Evolutionary conservation across 2,797 vertebrate genomes (phyloP).

Genomic region (Anniella stebbinsi): DNA sequence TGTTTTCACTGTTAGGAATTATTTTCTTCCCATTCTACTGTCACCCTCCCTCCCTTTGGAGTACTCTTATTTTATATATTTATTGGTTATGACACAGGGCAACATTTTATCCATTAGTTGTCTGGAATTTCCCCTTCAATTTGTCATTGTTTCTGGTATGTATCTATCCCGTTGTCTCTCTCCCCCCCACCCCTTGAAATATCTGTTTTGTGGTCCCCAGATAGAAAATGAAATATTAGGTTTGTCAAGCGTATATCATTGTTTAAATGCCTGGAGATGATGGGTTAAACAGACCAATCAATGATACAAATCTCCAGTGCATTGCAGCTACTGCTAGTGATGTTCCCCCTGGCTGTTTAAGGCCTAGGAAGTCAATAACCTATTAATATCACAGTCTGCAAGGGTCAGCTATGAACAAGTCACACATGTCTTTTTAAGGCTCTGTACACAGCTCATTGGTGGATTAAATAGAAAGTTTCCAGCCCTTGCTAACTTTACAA

Average conservation of each 20-base stretch:
- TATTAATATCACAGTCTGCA: conserved; percentile 86
- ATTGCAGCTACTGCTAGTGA: conserved; percentile 79
- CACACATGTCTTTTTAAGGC: conserved; percentile 76
- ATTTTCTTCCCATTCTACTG: conserved; percentile 19
- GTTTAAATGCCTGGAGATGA: conserved; percentile 87
- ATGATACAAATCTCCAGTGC: conserved; percentile 86
- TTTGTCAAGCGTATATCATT: conserved; percentile 86
- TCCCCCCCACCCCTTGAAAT: conserved; percentile 73
- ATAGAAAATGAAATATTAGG: conserved; percentile 87
- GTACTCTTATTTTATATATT: conserved; percentile 30
- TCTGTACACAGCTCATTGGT: conserved; percentile 64
- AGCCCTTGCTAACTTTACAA: conserved; percentile 61
- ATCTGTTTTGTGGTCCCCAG: conserved; percentile 80
- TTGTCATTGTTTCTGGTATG: conserved; percentile 80
- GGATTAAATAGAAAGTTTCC: conserved; percentile 71
- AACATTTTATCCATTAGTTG: conserved; percentile 65
- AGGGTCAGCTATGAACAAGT: conserved; percentile 79
- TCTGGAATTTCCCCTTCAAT: conserved; percentile 69
- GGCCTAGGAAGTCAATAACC: conserved; percentile 86
- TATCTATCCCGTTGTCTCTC: conserved; percentile 79
- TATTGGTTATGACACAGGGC: conserved; percentile 45
- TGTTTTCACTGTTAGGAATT: neutral
- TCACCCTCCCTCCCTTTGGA: neutral
- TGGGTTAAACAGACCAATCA: conserved; percentile 87
- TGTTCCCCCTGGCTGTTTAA: conserved; percentile 84